phyloP scores from a whole-genome alignment of 2,797 vertebrate genomes.

The Hephaestus fuliginosus region DNA sequence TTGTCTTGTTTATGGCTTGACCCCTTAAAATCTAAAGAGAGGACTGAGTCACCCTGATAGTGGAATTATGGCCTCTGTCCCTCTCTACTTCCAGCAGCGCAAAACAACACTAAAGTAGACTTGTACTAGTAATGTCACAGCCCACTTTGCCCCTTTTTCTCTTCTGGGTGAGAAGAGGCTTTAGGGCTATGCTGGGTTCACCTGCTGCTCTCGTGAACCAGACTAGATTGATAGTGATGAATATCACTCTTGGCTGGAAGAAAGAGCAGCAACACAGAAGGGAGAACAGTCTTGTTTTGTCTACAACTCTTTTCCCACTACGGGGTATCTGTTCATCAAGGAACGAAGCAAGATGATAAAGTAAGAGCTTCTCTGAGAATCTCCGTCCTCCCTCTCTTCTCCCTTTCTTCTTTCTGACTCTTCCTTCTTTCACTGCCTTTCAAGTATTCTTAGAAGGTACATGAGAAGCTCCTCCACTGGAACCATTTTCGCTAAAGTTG shows the following conservation, averaged over 20 bases:
- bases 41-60: slow-evolving; percentile 33
- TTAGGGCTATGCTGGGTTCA: slow-evolving; percentile 46
- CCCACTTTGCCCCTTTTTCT: slow-evolving; percentile 16
- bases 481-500: slow-evolving; percentile 1
- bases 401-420: slow-evolving; percentile 20
- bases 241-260: slow-evolving; percentile 51
- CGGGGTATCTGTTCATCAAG: slow-evolving; percentile 81
- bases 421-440: slow-evolving; percentile 17
- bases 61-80: slow-evolving; percentile 26
- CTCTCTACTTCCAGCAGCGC: slow-evolving; percentile 25
- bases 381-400: slow-evolving; percentile 36
- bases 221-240: slow-evolving; percentile 64
- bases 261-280: slow-evolving; percentile 42
- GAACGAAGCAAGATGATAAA: slow-evolving; percentile 79
- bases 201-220: slow-evolving; percentile 58
- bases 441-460: slow-evolving; percentile 27
- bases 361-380: slow-evolving; percentile 67
- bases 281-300: slow-evolving; percentile 82
- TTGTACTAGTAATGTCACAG: slow-evolving; percentile 36
- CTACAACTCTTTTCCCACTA: slow-evolving; percentile 71
- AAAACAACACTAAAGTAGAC: slow-evolving; percentile 23
- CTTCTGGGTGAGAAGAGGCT: slow-evolving; percentile 33
- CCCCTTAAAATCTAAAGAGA: slow-evolving; percentile 30
- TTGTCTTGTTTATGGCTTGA: slow-evolving; percentile 12
- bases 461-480: slow-evolving; percentile 35